phyloP scores from a whole-genome alignment of 30 jellyfish, hydroid and myxozoan genomes.

The Nemopilema nomurai region DNA sequence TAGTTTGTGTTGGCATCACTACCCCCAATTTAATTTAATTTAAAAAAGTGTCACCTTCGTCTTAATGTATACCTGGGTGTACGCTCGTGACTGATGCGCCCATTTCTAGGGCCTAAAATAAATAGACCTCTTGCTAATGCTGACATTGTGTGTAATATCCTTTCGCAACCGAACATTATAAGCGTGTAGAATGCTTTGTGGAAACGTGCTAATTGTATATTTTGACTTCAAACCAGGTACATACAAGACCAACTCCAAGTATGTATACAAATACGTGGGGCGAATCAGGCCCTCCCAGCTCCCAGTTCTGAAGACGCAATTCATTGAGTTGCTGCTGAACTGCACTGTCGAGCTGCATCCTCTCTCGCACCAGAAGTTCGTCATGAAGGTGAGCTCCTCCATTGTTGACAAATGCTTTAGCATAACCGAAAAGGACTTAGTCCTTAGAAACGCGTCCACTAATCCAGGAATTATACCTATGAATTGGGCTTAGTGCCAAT shows the following conservation, averaged over 20 bases:
- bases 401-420: not conserved
- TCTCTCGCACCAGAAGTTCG: conserved; percentile 36
- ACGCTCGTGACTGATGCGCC: no score
- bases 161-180: no score
- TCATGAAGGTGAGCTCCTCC: conserved; percentile 28
- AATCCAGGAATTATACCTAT: not conserved
- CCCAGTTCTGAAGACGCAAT: conserved; percentile 29
- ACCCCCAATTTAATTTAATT: no score
- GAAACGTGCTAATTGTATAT: not conserved
- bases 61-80: no score
- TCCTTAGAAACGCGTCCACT: not conserved
- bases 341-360: conserved; percentile 67
- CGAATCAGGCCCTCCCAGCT: conserved; percentile 52
- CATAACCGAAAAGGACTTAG: not conserved
- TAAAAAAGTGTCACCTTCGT: no score
- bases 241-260: conserved; percentile 37
- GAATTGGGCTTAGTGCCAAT: not conserved
- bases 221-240: conserved; percentile 39
- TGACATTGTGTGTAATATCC: no score
- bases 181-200: not conserved
- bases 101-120: no score
- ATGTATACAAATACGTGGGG: conserved; percentile 56
- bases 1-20: no score
- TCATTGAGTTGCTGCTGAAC: conserved; percentile 28
- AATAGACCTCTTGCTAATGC: no score